Conservation (phyloP, 2,888 invertebrate genomes). For the Cyrtodaria siliqua region DNA sequence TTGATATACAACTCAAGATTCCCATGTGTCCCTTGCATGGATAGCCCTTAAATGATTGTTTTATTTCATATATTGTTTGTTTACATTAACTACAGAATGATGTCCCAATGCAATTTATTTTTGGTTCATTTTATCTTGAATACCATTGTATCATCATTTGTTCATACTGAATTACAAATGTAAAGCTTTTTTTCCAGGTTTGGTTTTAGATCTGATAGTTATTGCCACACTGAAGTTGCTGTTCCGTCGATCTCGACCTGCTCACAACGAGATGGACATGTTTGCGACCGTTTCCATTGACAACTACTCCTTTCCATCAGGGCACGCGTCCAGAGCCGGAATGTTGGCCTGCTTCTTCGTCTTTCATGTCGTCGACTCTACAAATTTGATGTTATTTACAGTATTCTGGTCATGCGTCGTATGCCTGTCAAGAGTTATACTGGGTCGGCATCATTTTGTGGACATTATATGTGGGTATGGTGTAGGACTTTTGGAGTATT, state of each 20-base stretch:
- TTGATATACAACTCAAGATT: too few species aligned
- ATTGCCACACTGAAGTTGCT: conserved; percentile 93
- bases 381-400: conserved; percentile 86
- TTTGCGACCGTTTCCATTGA: conserved; percentile 90
- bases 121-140: too few species aligned
- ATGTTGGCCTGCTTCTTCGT: conserved; percentile 91
- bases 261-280: conserved; percentile 90
- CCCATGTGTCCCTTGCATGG: too few species aligned
- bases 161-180: too few species aligned
- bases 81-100: too few species aligned
- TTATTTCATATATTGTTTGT: too few species aligned
- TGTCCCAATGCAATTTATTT: too few species aligned
- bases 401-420: conserved; percentile 92
- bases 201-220: conserved; percentile 92
- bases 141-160: too few species aligned
- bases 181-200: conserved; percentile 88
- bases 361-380: conserved; percentile 84
- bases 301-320: conserved; percentile 97
- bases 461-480: conserved; percentile 93
- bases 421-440: conserved; percentile 92
- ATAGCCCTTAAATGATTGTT: too few species aligned
- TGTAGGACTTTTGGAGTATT: conserved; percentile 88
- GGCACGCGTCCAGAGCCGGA: conserved; percentile 95
- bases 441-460: conserved; percentile 94
- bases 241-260: conserved; percentile 92